phyloP scores from a whole-genome alignment of 2,113 vertebrate genomes.

The Brachypteracias leptosomus region DNA sequence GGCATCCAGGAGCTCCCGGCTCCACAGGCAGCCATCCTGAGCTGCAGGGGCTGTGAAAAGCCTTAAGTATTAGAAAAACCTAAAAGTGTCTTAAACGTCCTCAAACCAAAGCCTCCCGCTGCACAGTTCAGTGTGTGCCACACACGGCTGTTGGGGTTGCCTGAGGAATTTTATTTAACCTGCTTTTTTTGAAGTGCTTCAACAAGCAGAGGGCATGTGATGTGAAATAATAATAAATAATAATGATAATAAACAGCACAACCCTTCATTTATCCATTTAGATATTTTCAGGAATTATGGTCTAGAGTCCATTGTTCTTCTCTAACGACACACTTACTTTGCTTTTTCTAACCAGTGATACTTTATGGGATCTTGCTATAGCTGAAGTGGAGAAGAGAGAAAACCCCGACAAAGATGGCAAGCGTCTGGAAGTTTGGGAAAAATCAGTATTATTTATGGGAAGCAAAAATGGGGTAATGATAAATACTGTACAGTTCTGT shows the following conservation, averaged over 20 bases:
- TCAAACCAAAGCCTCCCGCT: not conserved
- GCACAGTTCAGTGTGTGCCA: not conserved
- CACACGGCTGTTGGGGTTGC: not conserved
- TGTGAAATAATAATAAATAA: not conserved
- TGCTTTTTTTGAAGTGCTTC: not conserved
- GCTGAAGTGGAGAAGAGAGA: slow-evolving; percentile 79
- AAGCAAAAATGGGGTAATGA: slow-evolving; percentile 87
- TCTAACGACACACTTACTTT: not conserved
- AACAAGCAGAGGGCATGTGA: not conserved
- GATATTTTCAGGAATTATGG: not conserved
- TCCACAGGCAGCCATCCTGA: accelerated
- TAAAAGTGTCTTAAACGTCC: accelerated
- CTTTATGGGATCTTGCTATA: slow-evolving; percentile 91
- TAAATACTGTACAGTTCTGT: not conserved
- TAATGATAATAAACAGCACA: not conserved
- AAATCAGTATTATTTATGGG: slow-evolving; percentile 89
- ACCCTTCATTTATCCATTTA: not conserved
- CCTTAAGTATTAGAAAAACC: accelerated
- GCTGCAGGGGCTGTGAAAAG: not conserved
- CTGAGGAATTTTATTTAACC: no score
- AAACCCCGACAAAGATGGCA: slow-evolving; percentile 20
- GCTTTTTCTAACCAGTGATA: slow-evolving; percentile 74
- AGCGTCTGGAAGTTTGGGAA: slow-evolving; percentile 70
- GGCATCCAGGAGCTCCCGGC: not conserved
- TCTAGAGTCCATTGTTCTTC: not conserved